Conservation (phyloP, 2,113 vertebrate species). For the Erythrocercus mccallii region DNA sequence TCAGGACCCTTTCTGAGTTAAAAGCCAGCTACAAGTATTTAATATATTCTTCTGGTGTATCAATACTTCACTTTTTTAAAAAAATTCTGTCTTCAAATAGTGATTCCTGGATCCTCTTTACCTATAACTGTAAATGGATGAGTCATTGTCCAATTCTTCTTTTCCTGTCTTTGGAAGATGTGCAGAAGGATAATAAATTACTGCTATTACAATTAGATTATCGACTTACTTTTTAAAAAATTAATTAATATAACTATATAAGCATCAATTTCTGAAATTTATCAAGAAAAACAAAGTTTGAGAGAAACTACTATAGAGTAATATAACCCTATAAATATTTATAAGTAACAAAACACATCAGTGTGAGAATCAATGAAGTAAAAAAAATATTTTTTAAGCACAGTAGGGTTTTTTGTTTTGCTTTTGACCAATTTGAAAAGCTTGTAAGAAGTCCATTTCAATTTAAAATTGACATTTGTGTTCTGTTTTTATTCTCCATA, state of each 20-base stretch:
- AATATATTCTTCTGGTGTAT: not conserved
- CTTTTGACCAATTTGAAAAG: not conserved
- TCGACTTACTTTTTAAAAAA: not conserved
- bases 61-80: not conserved
- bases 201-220: not conserved
- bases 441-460: not conserved
- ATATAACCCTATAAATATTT: not conserved
- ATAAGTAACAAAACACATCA: not conserved
- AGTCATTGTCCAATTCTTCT: not conserved
- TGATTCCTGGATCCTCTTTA: not conserved
- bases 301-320: not conserved
- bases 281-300: not conserved
- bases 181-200: not conserved
- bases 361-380: not conserved
- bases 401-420: rapidly evolving
- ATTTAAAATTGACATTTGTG: not conserved
- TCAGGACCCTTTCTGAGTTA: not conserved
- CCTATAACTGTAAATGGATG: not conserved
- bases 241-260: not conserved
- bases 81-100: not conserved
- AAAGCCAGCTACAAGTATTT: not conserved
- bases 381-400: not conserved
- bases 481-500: not conserved
- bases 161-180: not conserved
- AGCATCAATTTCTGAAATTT: not conserved